Conservation (phyloP, 2,888 invertebrate species). For the Subacronicta megacephala region DNA sequence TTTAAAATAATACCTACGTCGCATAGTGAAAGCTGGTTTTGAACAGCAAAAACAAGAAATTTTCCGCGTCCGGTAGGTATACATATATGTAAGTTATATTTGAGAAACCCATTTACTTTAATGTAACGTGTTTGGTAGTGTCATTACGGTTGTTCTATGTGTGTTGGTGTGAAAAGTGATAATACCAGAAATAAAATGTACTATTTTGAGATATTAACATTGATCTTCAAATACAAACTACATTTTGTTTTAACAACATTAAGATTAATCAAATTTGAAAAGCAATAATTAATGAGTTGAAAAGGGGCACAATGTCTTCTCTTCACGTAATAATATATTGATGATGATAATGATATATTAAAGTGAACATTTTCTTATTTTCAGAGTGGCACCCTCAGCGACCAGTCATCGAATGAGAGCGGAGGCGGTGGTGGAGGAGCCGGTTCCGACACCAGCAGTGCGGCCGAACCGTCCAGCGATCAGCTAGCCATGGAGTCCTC, state of each 20-base stretch:
- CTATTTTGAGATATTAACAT: too few species aligned
- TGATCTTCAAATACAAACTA: too few species aligned
- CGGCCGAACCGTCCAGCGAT: constrained; percentile 90
- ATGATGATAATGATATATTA: too few species aligned
- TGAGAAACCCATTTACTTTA: constrained; percentile 49
- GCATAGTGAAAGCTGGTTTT: constrained; percentile 75
- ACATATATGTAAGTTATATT: constrained; percentile 64
- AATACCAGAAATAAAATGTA: constrained; percentile 5
- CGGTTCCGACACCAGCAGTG: constrained; percentile 88
- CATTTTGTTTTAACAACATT: too few species aligned
- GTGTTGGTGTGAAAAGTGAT: constrained; percentile 38
- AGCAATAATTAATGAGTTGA: too few species aligned
- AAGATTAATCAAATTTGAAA: too few species aligned
- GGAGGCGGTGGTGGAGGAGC: constrained; percentile 88
- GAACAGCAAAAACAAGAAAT: constrained; percentile 63
- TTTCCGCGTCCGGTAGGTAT: constrained; percentile 53
- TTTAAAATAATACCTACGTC: constrained; percentile 73
- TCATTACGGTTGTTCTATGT: constrained; percentile 36
- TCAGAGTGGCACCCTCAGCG: constrained; percentile 81
- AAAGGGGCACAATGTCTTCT: too few species aligned
- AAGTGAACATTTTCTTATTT: constrained; percentile 56
- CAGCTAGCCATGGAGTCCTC: constrained; percentile 93
- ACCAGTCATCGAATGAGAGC: constrained; percentile 86
- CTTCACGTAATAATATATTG: too few species aligned
- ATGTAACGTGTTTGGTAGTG: constrained; percentile 36